A percentile compares a stretch with the other conserved stretches of the same genome.
These are phyloP conservation scores for Acronicta leporina DNA, from an alignment of 2,888 invertebrate species.

Conservation along the genomic window DNA sequence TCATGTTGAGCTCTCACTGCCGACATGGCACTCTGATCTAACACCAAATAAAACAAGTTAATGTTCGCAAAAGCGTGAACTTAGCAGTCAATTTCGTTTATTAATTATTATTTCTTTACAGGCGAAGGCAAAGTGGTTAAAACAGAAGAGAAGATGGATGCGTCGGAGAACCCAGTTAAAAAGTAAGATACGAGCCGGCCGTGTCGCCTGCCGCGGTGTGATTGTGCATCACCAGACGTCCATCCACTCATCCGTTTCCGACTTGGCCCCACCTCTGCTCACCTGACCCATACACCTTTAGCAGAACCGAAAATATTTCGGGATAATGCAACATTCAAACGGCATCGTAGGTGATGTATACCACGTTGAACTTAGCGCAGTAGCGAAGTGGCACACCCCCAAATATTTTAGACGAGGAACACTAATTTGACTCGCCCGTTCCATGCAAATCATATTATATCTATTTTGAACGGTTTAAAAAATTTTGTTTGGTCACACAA, in stretches of 20 bases:
- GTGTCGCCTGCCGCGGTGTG: constrained; percentile 2
- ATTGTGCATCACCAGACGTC: neutral
- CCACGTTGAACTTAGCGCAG: too few species aligned
- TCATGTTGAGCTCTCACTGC: constrained; percentile 40
- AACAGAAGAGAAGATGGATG: constrained; percentile 85
- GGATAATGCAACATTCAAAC: too few species aligned
- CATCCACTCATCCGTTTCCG: too few species aligned
- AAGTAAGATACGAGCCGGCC: constrained; percentile 64
- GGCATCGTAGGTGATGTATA: too few species aligned
- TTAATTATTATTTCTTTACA: constrained; percentile 47
- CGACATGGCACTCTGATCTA: constrained; percentile 71
- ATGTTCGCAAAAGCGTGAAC: too few species aligned
- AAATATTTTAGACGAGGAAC: too few species aligned
- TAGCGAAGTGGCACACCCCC: too few species aligned
- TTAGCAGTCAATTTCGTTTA: too few species aligned
- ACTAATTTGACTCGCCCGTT: constrained; percentile 20
- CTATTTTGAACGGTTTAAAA: constrained; percentile 63
- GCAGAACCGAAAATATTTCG: too few species aligned
- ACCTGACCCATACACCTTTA: too few species aligned
- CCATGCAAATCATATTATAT: constrained; percentile 47
- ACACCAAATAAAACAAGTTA: neutral
- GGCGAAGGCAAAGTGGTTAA: constrained; percentile 87
- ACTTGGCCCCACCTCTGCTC: neutral
- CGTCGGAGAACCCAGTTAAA: constrained; percentile 73
- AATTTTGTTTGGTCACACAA: constrained; percentile 70